These are phyloP conservation scores for Camponotus pennsylvanicus DNA, from an alignment of 1,140 invertebrate genomes.

Conservation along the genomic window DNA sequence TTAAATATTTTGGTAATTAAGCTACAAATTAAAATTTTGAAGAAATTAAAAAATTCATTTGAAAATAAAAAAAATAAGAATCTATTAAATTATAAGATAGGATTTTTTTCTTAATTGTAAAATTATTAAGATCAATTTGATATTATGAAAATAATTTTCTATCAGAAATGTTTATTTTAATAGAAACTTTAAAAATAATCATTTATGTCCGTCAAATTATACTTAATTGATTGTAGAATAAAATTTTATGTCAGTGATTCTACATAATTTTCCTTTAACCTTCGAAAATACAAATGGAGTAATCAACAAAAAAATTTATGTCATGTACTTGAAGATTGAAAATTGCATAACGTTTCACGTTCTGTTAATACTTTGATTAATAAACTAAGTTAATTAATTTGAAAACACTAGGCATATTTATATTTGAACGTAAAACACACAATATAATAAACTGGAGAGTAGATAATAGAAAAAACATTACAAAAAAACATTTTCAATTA, in stretches of 20 bases:
- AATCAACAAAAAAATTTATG: slow-evolving; percentile 3
- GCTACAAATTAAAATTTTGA: too few relatives aligned
- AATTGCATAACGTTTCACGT: neutral
- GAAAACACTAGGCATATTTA: neutral
- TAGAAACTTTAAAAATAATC: neutral
- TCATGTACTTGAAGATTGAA: neutral
- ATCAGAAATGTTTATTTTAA: neutral
- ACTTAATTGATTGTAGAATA: slow-evolving; percentile 71
- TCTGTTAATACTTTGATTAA: neutral
- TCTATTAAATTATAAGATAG: too few relatives aligned
- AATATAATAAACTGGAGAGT: neutral
- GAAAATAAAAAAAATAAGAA: too few relatives aligned
- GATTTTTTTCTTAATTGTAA: too few relatives aligned
- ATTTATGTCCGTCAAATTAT: slow-evolving; percentile 63
- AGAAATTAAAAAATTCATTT: too few relatives aligned
- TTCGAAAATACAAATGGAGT: neutral
- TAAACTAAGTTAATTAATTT: slow-evolving; percentile 5
- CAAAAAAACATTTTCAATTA: too few relatives aligned
- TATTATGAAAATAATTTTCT: neutral
- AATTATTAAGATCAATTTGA: too few relatives aligned
- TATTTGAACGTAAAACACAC: neutral
- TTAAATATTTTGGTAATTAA: too few relatives aligned
- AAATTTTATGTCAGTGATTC: neutral
- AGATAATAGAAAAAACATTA: neutral
- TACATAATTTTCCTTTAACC: slow-evolving; percentile 12